Evolutionary conservation across 2,888 invertebrate species (phyloP).

Genomic region (Malthinus seriepunctatus): DNA sequence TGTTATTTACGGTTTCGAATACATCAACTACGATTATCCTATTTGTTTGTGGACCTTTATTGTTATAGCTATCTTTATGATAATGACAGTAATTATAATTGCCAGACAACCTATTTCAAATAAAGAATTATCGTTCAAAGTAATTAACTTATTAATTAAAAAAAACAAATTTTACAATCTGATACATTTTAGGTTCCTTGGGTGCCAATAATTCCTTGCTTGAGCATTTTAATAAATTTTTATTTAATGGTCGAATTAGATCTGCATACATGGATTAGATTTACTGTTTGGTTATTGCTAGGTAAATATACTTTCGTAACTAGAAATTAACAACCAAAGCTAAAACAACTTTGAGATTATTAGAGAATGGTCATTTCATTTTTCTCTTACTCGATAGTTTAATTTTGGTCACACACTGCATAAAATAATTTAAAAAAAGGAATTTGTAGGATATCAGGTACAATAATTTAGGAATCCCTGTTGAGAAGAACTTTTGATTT

Average conservation of each 20-base stretch:
- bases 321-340: no score
- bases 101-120: conserved; percentile 70
- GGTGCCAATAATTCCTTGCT: conserved; percentile 81
- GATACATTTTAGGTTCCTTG: conserved; percentile 70
- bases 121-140: conserved; percentile 71
- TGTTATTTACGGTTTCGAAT: conserved; percentile 47
- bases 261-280: conserved; percentile 84
- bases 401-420: no score
- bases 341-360: no score
- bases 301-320: conserved; percentile 58
- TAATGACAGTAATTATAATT: conserved; percentile 64
- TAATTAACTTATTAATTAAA: conserved; percentile 41
- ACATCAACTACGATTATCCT: conserved; percentile 49
- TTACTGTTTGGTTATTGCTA: conserved; percentile 80
- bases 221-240: conserved; percentile 85
- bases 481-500: no score
- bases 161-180: neutral
- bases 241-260: conserved; percentile 91
- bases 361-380: no score
- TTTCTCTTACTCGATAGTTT: no score
- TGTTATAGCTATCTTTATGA: conserved; percentile 48
- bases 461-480: no score
- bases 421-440: no score
- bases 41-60: conserved; percentile 49
- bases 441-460: no score